Percentiles rank a stretch among this genome's conserved stretches.
These are phyloP conservation scores for Marasmarcha lunaedactyla DNA, from an alignment of 2,888 invertebrate species.

Conservation along the genomic window DNA sequence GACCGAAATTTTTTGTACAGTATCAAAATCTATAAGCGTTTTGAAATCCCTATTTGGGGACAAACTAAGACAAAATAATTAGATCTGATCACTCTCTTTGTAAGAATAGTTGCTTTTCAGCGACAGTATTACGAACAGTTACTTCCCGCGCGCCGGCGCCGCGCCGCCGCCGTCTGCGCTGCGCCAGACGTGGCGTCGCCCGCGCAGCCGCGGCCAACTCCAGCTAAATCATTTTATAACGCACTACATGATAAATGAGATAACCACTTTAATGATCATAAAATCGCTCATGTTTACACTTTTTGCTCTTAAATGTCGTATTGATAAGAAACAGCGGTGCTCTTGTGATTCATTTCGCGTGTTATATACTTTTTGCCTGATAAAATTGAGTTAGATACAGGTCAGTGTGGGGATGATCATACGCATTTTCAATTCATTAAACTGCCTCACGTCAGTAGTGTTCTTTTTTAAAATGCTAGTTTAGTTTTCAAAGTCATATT, in stretches of 20 bases:
- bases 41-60: too few relatives aligned
- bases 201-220: slow-evolving; percentile 5
- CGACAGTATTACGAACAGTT: neutral
- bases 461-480: too few relatives aligned
- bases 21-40: too few relatives aligned
- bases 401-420: too few relatives aligned
- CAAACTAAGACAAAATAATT: too few relatives aligned
- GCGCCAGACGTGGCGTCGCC: slow-evolving; percentile 5
- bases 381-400: too few relatives aligned
- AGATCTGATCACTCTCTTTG: too few relatives aligned
- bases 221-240: neutral
- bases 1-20: too few relatives aligned
- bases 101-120: neutral
- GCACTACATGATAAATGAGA: neutral
- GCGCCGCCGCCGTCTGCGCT: slow-evolving; percentile 13
- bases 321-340: slow-evolving; percentile 4
- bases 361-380: slow-evolving; percentile 7
- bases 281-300: neutral
- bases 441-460: too few relatives aligned
- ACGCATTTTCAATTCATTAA: too few relatives aligned
- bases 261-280: neutral
- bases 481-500: too few relatives aligned
- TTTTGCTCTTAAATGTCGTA: too few relatives aligned
- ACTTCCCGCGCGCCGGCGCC: neutral
- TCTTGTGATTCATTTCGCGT: neutral